Evolutionary conservation across 1,140 invertebrate species (phyloP), one percentile per base, ranked within the genome.

Genomic region (Diplogasteroides magnus): DNA sequence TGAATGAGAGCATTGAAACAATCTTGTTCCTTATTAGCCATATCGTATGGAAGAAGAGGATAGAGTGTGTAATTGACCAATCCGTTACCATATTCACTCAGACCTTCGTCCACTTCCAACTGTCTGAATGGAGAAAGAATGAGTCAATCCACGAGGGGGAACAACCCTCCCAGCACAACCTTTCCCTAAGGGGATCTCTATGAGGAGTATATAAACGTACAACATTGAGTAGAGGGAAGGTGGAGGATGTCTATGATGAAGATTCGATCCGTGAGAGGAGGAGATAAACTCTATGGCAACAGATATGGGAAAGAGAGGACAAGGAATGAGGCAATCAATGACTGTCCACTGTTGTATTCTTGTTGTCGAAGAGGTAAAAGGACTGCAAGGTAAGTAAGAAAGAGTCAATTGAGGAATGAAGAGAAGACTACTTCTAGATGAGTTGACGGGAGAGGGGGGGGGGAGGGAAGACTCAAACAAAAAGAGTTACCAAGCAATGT

Each of bases 11-110:
- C 55, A 11, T 19, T 27, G 13, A 29, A 26, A 68, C 61, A 55
- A 62, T 27, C 31, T n/a, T 27, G 31, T 56, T 13, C 37, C 31
- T 60, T 63, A 61, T 26, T 62, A 58, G 29, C 64, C 63, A 26
- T 64, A 61, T 15, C 56, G 63, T 23, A 64, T 71, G 56, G 55
- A 23, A 19, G 64, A 23, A 2, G 64, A 23, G n/a, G 63, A 48
- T 29, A 71, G 63, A 62, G 65, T 71, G 56, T 71, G 25, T 26
- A 14, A 27, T 28, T 11, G 29, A 29, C 26, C 19, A 6, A 3
- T 48, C 19, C 37, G 19, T 48, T 48, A 48, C 29, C 37, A 55
- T 58, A 31, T 58, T 67, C 19, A 57, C 31, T 25, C 31, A n/a
- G 27, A 2, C 6, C 2, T 31, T 23, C 37, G 6, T 48, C 37